Evolutionary conservation across 2,888 invertebrate species (phyloP), one percentile per base, ranked within the genome.

Genomic region (Ommatoiulus sabulosus): DNA sequence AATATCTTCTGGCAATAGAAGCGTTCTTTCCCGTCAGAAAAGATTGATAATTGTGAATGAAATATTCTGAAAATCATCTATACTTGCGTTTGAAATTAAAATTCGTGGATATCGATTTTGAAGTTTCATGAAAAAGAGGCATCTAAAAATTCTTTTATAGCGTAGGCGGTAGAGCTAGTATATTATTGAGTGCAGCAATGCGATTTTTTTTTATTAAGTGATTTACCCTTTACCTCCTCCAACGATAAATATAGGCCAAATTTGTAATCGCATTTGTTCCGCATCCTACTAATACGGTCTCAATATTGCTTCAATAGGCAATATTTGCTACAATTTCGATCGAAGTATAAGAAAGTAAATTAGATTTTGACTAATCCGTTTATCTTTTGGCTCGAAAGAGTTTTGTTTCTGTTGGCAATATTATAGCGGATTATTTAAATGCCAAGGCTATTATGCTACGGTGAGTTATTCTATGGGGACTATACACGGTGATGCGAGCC

Each of bases 361-460:
- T 72, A 72, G 72, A 72, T 72, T n/a, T 72, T 24, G 24, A 24
- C 63, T 72, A 72, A 72, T 72, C 72, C 72, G 72, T 72, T 72
- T 72, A 72, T 72, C 72, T 72, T 72, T 72, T 72, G 72, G 24
- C 72, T 72, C 72, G 72, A n/a, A 10, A 72, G 24, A 72, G 72
- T 24, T 24, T 12, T 24, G 72, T 72, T 72, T 72, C 72, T 72
- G 72, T 72, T 72, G 8, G 72, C 72, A 24, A 72, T 72, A 72
- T 72, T 72, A 72, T 72, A 72, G 72, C 72, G 72, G 72, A 72
- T 72, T 72, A 72, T 72, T 72, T 72, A 6, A 72, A 72, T 72
- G 72, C 72, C 20, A 8, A 24, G 24, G 72, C 72, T 72, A 72
- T 72, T 72, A 72, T 72, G 24, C 72, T 24, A 72, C 24, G 72